Percentiles rank a stretch among this genome's conserved stretches.
Conservation (phyloP, 2,797 vertebrate species). For the Eidolon dupreanum region DNA sequence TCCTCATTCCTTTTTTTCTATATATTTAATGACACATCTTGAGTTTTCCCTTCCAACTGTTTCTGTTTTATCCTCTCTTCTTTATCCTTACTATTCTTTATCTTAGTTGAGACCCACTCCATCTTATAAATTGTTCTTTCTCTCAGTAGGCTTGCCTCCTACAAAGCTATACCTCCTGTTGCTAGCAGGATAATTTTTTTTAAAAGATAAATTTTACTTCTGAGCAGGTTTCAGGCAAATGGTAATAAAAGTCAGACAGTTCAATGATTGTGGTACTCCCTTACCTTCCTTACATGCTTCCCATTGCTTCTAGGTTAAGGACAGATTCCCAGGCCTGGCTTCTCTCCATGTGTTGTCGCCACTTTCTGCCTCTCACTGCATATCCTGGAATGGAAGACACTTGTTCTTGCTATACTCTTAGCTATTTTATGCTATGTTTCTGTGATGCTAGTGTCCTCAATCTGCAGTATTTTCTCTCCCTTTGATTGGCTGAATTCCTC, state of each 20-base stretch:
- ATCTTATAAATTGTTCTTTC: not conserved
- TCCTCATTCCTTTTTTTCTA: not conserved
- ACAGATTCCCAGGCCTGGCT: not conserved
- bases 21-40: not conserved
- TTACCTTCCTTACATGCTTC: not conserved
- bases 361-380: not conserved
- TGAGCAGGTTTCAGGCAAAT: not conserved
- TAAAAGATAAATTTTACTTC: not conserved
- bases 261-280: not conserved
- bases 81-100: not conserved
- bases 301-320: not conserved
- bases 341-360: rapidly evolving
- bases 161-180: not conserved
- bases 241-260: not conserved
- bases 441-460: not conserved
- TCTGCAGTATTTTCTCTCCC: not conserved
- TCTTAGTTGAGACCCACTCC: not conserved
- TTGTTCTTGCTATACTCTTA: not conserved
- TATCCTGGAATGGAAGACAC: not conserved
- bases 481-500: not conserved
- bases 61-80: not conserved
- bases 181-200: not conserved
- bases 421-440: not conserved
- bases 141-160: not conserved
- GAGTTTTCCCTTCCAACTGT: not conserved